Base-by-base conservation (phyloP, 2,888 invertebrate species). In the Trichopoda pennipes region DNA sequence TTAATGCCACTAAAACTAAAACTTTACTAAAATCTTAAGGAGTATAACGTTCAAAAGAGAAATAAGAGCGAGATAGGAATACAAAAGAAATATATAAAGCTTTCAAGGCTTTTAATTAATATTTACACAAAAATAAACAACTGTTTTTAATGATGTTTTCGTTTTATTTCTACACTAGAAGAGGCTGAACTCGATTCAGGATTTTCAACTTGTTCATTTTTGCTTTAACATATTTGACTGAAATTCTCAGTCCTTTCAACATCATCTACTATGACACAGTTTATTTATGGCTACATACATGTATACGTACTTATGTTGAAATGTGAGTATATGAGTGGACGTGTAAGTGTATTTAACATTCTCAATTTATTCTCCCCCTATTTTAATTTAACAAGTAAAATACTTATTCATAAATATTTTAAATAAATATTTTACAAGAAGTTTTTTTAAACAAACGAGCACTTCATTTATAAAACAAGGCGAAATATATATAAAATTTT, bases 51-150 rank as follows among this genome's bases (percentile, higher is more conserved):
- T 17, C 17, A 9, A 21, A 47, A 17, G 56, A 55, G 35, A 1
- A 17, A 49, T 7, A 35, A 38, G 7, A 12, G 38, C 10, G 12
- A 38, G 38, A 38, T 12, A 38, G 12, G 12, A 38, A 10, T 10
- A 38, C 10, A 38, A 12, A 12, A 12, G n/a, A n/a, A 35, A 47
- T 47, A 56, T 49, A 49, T 2, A 38, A 66, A 3, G n/a, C 49
- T 70, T 63, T 70, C 70, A 77, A 70, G 64, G 70, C 53, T 77
- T 77, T 70, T 70, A 70, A 77, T 77, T 77, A 77, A 70, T 70
- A 56, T 63, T 55, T 38, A 63, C 47, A 64, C 28, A 60, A 51
- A 56, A 66, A 60, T 17, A 61, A 76, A 63, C 69, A 63, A 69
- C 60, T 76, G 47, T 44, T 61, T 53, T 69, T 55, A 55, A 69